Conservation (phyloP, 2,113 vertebrate species). For the Sinocyclocheilus anophthalmus region DNA sequence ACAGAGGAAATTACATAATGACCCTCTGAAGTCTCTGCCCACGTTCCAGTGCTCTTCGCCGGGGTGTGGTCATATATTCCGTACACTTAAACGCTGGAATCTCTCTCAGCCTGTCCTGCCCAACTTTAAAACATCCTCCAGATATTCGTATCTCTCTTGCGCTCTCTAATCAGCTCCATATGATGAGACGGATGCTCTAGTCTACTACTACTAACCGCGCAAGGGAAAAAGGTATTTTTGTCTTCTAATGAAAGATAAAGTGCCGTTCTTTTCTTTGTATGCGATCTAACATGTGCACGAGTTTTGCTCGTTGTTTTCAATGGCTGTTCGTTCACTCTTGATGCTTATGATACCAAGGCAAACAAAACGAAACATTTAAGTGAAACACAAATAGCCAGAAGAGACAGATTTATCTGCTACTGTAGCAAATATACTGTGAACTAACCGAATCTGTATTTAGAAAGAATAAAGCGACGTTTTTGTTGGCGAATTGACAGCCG, state of each 20-base stretch:
- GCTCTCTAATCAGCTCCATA: neutral
- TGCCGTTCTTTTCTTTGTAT: neutral
- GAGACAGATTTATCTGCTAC: neutral
- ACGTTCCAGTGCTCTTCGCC: constrained; percentile 7
- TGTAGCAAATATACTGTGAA: too few relatives aligned
- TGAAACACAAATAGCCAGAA: neutral
- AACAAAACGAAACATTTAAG: too few relatives aligned
- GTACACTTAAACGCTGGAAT: neutral
- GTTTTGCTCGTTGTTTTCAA: neutral
- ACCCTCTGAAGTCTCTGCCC: constrained; percentile 11
- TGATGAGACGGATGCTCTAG: neutral
- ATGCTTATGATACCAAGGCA: neutral
- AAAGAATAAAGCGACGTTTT: neutral
- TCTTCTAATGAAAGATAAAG: neutral
- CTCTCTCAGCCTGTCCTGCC: neutral
- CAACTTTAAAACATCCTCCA: neutral
- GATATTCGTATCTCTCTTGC: neutral
- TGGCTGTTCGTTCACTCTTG: neutral
- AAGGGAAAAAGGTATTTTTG: constrained; percentile 29
- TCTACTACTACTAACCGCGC: neutral
- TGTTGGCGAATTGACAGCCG: neutral
- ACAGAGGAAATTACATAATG: constrained; percentile 34
- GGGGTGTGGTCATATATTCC: constrained; percentile 23
- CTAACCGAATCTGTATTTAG: neutral
- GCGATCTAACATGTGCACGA: neutral